Evolutionary conservation across 2,797 vertebrate genomes (phyloP).

Genomic region (Catostomus latipinnis): DNA sequence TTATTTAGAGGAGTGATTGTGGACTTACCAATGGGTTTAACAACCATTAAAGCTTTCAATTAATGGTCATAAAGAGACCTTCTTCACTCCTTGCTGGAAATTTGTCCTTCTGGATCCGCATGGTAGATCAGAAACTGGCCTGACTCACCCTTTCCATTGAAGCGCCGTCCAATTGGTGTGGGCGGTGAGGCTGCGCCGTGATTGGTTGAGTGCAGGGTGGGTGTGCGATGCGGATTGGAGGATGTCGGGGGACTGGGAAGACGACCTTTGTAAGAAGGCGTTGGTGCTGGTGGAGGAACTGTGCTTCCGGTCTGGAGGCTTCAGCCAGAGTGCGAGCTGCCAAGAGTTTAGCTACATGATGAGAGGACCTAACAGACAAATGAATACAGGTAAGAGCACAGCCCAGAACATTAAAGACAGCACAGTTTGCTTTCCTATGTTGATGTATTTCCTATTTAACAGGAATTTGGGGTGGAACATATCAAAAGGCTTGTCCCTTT

Average conservation of each 20-base stretch:
- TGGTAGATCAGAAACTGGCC: constrained; percentile 65
- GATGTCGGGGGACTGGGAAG: constrained; percentile 95
- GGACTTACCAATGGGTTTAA: constrained; percentile 57
- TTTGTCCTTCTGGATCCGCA: constrained; percentile 29
- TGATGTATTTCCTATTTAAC: too few relatives aligned
- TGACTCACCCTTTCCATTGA: constrained; percentile 51
- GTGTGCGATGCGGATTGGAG: constrained; percentile 86
- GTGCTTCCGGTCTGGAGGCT: constrained; percentile 82
- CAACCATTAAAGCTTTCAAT: constrained; percentile 59
- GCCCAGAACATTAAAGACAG: background rate
- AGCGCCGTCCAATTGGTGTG: constrained; percentile 69
- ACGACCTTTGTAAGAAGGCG: constrained; percentile 89
- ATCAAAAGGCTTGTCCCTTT: too few relatives aligned
- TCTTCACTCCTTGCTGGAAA: constrained; percentile 35
- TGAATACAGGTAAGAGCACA: constrained; percentile 80
- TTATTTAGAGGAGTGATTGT: constrained; percentile 57
- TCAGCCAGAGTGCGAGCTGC: constrained; percentile 86
- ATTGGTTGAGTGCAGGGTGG: constrained; percentile 72
- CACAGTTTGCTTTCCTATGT: too few relatives aligned
- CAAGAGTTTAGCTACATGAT: constrained; percentile 86
- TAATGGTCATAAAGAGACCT: constrained; percentile 60
- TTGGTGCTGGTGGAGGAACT: constrained; percentile 88
- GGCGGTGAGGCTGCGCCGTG: constrained; percentile 71
- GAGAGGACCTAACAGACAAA: constrained; percentile 77
- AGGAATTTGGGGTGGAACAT: too few relatives aligned